Evolutionary conservation across 2,797 vertebrate species (phyloP), one percentile per base, ranked within the genome.

Genomic region (Characodon lateralis): DNA sequence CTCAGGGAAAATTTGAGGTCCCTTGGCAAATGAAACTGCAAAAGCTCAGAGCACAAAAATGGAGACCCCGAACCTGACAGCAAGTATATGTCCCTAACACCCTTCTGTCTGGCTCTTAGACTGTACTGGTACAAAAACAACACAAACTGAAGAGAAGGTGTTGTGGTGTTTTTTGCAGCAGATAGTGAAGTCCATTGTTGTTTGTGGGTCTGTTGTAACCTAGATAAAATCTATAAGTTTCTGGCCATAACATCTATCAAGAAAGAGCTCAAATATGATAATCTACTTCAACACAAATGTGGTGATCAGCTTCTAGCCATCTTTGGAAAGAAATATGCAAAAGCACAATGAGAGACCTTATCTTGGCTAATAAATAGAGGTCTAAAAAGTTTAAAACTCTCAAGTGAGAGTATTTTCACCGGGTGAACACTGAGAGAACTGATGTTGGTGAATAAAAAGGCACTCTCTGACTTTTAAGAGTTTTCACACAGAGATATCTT

Each of bases 401-500:
- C 43, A 68, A 43, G 65, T 22, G 39, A 68, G 10, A 43, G 65
- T 43, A 5, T 43, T 68, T 68, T 68, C 24, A 20, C 65, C 43
- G 39, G 65, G 13, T 41, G 12, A 68, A 68, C 65, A n/a, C 39
- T 43, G 7, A 72, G 53, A 46, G 63, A 75, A 22, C 35, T 22
- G 8, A 24, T 51, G 50, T 41, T 8, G 12, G 10, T 22, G 69
- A 69, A 73, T 26, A 43, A 74, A 73, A 70, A 74, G 26, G 26
- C 35, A 70, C 3, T 1, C 14, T 41, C 35, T 50, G 16, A 35
- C 70, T 80, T 65, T 72, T 35, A 63, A 58, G 16, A 76, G 16
- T 3, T 13, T 81, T 80, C 80, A 22, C 4, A 22, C 83, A 61
- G 78, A 88, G 68, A 78, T 80, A 74, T 76, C 61, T 83, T 84